Conservation (phyloP, 1,140 invertebrate species). For the Aplysia californica region DNA sequence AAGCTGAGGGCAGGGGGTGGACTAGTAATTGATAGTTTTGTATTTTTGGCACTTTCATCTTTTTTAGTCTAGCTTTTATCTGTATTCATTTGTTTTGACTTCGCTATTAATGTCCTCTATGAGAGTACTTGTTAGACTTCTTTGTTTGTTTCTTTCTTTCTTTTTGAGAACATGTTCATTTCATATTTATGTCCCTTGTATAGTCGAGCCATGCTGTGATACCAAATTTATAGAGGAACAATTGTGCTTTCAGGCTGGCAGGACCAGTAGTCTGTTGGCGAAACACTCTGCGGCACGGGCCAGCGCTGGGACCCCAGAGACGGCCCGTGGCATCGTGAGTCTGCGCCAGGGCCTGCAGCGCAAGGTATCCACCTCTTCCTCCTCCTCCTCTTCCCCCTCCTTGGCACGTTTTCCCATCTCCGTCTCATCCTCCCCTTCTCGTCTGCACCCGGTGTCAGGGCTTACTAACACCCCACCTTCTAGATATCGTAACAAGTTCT, state of each 20-base stretch:
- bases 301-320: slow-evolving; percentile 61
- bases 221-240: too few relatives aligned
- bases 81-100: too few relatives aligned
- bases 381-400: slow-evolving; percentile 12
- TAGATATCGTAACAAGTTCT: slow-evolving; percentile 27
- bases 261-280: slow-evolving; percentile 18
- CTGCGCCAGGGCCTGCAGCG: slow-evolving; percentile 39
- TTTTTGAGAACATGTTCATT: too few relatives aligned
- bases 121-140: too few relatives aligned
- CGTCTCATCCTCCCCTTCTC: background rate
- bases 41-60: too few relatives aligned
- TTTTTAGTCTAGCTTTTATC: too few relatives aligned
- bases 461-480: slow-evolving; percentile 20
- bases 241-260: slow-evolving; percentile 11
- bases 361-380: slow-evolving; percentile 34
- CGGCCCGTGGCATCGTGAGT: slow-evolving; percentile 53
- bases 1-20: too few relatives aligned
- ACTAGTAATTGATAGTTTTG: too few relatives aligned
- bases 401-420: background rate
- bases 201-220: too few relatives aligned
- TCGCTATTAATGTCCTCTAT: too few relatives aligned
- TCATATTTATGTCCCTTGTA: too few relatives aligned
- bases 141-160: too few relatives aligned
- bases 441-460: background rate
- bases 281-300: slow-evolving; percentile 56